A percentile compares a stretch with the other conserved stretches of the same genome.
Evolutionary conservation across 2,797 vertebrate species (phyloP).

Genomic region (Acridotheres tristis): DNA sequence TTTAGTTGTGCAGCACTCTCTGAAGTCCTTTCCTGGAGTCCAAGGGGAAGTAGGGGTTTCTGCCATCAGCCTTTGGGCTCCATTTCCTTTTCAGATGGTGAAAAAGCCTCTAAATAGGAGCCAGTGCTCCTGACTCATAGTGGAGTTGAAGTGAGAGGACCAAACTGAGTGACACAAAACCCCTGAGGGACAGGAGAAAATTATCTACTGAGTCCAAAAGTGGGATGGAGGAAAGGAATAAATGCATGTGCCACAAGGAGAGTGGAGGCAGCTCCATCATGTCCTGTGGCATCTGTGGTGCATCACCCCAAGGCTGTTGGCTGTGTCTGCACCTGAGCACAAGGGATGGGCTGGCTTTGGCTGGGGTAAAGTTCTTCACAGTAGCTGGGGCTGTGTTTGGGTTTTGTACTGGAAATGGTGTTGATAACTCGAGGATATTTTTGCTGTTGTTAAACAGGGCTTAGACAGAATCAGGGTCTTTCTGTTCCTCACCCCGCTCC

Average conservation of each 20-base stretch:
- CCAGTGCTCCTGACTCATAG: background rate
- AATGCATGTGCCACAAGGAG: background rate
- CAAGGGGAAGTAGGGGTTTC: background rate
- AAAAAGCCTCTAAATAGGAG: background rate
- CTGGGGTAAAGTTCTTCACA: background rate
- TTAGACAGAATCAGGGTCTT: background rate
- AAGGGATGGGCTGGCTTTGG: background rate
- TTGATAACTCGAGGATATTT: background rate
- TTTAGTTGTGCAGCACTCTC: background rate
- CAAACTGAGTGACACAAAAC: background rate
- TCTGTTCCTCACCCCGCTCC: background rate
- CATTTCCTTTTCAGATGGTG: background rate
- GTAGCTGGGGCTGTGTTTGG: background rate
- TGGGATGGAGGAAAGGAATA: background rate
- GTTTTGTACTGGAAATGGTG: background rate
- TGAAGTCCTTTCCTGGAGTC: background rate
- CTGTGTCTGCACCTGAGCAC: background rate
- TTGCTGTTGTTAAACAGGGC: background rate
- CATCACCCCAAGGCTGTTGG: background rate
- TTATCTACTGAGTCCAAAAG: background rate
- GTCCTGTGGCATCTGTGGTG: fast-evolving
- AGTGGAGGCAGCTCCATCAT: background rate
- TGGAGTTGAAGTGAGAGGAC: background rate
- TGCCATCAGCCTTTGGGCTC: background rate
- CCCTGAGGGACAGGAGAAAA: background rate